Evolutionary conservation across 2,888 invertebrate genomes (phyloP).

Genomic region (Ophion obscuratus): DNA sequence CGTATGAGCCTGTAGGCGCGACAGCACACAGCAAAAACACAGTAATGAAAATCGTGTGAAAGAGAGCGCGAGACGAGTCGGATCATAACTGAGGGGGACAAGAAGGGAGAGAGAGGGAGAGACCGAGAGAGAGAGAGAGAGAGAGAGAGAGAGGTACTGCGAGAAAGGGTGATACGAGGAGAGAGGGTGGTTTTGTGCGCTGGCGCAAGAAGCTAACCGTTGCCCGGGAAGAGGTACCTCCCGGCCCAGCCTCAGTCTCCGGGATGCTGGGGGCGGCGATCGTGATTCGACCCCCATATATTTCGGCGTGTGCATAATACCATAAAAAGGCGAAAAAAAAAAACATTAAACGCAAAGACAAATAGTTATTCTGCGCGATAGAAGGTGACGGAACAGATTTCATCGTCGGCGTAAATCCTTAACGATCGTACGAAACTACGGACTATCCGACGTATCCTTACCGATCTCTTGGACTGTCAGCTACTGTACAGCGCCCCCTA

Average conservation of each 20-base stretch:
- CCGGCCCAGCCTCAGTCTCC: slow-evolving; percentile 83
- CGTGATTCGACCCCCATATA: slow-evolving; percentile 81
- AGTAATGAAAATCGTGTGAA: neutral
- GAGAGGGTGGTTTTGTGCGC: slow-evolving; percentile 81
- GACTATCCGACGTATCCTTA: too few relatives aligned
- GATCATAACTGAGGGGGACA: slow-evolving; percentile 19
- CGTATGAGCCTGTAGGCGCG: slow-evolving; percentile 11
- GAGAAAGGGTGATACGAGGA: slow-evolving; percentile 80
- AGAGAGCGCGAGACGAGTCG: slow-evolving; percentile 34
- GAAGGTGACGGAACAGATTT: too few relatives aligned
- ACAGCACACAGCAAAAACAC: neutral
- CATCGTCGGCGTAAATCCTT: too few relatives aligned
- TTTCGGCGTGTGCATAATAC: slow-evolving; percentile 78
- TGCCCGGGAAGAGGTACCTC: slow-evolving; percentile 83
- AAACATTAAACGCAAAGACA: neutral
- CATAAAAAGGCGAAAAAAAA: slow-evolving; percentile 56
- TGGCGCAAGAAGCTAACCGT: slow-evolving; percentile 82
- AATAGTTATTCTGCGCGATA: neutral
- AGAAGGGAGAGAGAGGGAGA: neutral
- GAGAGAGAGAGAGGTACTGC: slow-evolving; percentile 54
- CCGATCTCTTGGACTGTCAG: too few relatives aligned
- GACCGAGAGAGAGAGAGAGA: slow-evolving; percentile 22
- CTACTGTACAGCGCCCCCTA: neutral
- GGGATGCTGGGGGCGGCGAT: slow-evolving; percentile 84
- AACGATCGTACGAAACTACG: too few relatives aligned